Percentiles rank a stretch among this genome's conserved stretches.
These are phyloP conservation scores for Atta colombica DNA, from an alignment of 1,140 invertebrate species.

Conservation along the genomic window DNA sequence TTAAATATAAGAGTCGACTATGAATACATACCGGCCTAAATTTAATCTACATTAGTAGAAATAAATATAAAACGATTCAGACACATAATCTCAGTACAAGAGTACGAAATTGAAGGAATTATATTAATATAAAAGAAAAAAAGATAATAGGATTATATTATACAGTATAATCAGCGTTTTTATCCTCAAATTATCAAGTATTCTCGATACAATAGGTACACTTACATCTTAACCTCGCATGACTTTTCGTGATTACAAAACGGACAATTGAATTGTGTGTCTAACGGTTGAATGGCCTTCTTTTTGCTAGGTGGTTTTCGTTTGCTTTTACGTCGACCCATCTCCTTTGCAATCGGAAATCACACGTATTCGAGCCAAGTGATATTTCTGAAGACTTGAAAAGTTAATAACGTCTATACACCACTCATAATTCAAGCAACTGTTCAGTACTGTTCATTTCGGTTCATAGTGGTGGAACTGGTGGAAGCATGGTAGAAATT, in stretches of 20 bases:
- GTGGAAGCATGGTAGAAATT: too few species aligned
- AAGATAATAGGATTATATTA: background rate
- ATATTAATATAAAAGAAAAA: background rate
- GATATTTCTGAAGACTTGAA: too few species aligned
- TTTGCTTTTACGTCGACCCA: slow-evolving; percentile 99
- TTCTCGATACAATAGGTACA: slow-evolving; percentile 63
- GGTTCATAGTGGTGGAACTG: too few species aligned
- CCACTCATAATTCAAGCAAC: too few species aligned
- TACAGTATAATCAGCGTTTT: background rate
- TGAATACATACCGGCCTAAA: too few species aligned
- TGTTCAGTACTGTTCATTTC: too few species aligned
- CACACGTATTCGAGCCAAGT: background rate
- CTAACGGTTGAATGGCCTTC: slow-evolving; percentile 97
- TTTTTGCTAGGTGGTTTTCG: slow-evolving; percentile 98
- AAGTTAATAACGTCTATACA: too few species aligned
- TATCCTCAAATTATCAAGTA: background rate
- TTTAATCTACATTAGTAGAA: too few species aligned
- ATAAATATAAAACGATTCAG: too few species aligned
- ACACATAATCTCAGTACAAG: background rate
- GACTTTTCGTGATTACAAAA: slow-evolving; percentile 99
- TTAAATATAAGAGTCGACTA: too few species aligned
- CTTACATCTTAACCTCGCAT: slow-evolving; percentile 99
- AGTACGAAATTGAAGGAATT: background rate
- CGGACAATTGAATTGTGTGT: slow-evolving; percentile 99
- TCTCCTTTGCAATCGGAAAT: slow-evolving; percentile 81